phyloP scores from a whole-genome alignment of 2,797 vertebrate species.

The Crax fasciolata region DNA sequence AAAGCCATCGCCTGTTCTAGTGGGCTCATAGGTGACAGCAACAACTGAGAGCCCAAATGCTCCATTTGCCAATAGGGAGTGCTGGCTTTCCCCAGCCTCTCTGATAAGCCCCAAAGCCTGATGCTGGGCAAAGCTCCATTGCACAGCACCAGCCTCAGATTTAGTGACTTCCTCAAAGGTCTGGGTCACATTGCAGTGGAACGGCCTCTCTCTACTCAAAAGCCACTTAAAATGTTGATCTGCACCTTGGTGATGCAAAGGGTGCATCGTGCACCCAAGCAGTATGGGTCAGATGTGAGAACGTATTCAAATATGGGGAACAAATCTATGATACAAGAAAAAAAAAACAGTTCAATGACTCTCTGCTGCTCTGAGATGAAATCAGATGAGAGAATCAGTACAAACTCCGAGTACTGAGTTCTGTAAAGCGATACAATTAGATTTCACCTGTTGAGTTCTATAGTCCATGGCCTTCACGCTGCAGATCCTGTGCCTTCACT shows the following conservation, averaged over 20 bases:
- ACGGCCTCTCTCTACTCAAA: neutral
- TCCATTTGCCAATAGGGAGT: neutral
- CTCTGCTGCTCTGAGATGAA: neutral
- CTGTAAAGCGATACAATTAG: neutral
- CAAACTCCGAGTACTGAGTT: neutral
- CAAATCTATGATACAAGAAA: neutral
- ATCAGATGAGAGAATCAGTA: neutral
- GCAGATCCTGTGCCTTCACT: neutral
- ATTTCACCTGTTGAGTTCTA: neutral
- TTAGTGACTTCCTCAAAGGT: neutral
- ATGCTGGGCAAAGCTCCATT: neutral
- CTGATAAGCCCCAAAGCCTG: neutral
- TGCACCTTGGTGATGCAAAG: neutral
- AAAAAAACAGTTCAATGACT: neutral
- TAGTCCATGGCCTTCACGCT: neutral
- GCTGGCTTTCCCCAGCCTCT: neutral
- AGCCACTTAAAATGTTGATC: neutral
- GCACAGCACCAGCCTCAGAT: neutral
- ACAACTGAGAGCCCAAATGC: neutral
- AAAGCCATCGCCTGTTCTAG: accelerated
- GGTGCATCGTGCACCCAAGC: neutral
- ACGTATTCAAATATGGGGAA: neutral
- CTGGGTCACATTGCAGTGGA: neutral
- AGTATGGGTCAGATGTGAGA: neutral
- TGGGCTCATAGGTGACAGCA: neutral